phyloP scores from a whole-genome alignment of 2,888 invertebrate species.

The Hyposoter dolosus region DNA sequence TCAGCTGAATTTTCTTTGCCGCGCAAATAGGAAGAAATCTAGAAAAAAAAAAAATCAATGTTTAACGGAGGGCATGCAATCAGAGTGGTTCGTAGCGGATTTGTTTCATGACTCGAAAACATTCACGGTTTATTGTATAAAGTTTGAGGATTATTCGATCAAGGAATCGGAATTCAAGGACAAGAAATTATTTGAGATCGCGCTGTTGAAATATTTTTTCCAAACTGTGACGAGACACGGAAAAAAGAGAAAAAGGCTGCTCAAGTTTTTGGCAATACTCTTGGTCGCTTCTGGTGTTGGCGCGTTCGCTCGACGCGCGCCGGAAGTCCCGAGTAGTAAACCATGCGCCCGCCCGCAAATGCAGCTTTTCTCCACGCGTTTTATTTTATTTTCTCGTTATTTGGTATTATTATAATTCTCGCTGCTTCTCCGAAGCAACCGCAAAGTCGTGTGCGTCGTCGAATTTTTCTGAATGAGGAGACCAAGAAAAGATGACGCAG shows the following conservation, averaged over 20 bases:
- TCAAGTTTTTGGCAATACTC: constrained; percentile 32
- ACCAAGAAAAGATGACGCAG: too few species aligned
- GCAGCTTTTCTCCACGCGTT: too few species aligned
- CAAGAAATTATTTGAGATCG: too few species aligned
- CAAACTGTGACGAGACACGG: neutral
- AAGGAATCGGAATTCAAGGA: constrained; percentile 51
- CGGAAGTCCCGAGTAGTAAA: constrained; percentile 59
- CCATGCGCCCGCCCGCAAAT: too few species aligned
- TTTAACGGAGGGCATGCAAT: too few species aligned
- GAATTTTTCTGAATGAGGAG: constrained; percentile 18
- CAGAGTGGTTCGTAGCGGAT: too few species aligned
- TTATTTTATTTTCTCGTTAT: constrained; percentile 21
- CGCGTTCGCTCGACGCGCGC: constrained; percentile 39
- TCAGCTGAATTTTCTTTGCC: neutral
- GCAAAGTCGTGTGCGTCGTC: neutral
- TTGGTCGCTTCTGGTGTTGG: constrained; percentile 32
- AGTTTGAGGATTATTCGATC: constrained; percentile 11
- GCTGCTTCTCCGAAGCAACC: constrained; percentile 15
- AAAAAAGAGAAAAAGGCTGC: constrained; percentile 2
- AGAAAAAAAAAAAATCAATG: neutral
- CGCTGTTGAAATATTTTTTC: neutral
- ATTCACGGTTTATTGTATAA: neutral
- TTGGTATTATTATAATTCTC: constrained; percentile 18
- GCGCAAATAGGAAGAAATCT: neutral
- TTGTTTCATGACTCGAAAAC: neutral